phyloP scores from a whole-genome alignment of 92 coral and sea anemone genomes.

The Umimayanthus chanpuru region DNA sequence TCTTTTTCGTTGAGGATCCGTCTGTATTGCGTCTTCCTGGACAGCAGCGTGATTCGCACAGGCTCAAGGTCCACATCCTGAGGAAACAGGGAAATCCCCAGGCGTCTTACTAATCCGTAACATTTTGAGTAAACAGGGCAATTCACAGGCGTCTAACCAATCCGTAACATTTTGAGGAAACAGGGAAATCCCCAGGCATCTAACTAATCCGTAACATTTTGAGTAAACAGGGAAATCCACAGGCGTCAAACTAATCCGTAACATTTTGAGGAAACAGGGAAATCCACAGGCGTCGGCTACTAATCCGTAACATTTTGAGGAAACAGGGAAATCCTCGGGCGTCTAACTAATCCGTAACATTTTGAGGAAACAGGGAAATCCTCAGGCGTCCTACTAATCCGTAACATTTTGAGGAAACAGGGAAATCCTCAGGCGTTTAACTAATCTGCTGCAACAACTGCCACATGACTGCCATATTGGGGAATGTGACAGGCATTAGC shows the following conservation, averaged over 20 bases:
- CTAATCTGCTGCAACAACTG: too few relatives aligned
- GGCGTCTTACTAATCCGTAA: neutral
- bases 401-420: constrained; percentile 54
- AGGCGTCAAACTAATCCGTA: too few relatives aligned
- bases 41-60: constrained; percentile 81
- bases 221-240: neutral
- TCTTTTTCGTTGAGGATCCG: constrained; percentile 83
- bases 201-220: constrained; percentile 48
- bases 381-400: too few relatives aligned
- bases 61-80: constrained; percentile 77
- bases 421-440: neutral
- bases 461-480: neutral
- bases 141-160: too few relatives aligned
- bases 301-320: constrained; percentile 53
- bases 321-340: neutral
- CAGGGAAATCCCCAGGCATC: neutral
- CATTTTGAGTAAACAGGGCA: constrained; percentile 53
- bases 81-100: neutral
- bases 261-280: constrained; percentile 55
- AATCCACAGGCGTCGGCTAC: too few relatives aligned
- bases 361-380: constrained; percentile 46
- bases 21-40: constrained; percentile 87
- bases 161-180: constrained; percentile 52
- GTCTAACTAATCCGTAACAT: constrained; percentile 18
- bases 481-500: neutral